These are phyloP conservation scores for Malurus melanocephalus DNA, from an alignment of 2,113 vertebrate genomes.

Conservation along the genomic window DNA sequence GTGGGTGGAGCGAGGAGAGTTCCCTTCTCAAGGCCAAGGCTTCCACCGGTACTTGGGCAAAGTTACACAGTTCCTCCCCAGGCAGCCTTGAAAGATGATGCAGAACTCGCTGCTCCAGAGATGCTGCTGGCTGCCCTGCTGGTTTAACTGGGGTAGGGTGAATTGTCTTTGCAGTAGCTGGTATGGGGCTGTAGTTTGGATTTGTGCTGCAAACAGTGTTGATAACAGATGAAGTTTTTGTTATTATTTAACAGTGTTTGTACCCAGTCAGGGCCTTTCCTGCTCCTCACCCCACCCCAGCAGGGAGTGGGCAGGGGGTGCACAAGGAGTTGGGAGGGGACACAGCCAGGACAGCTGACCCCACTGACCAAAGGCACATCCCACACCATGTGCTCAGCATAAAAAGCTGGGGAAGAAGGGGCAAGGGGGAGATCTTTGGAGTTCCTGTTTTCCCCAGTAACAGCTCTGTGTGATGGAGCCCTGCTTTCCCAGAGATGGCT, in stretches of 20 bases:
- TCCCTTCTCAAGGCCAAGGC: neutral
- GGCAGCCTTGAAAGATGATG: neutral
- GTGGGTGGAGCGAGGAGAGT: conserved; percentile 1
- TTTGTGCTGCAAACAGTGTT: neutral
- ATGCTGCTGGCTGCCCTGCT: neutral
- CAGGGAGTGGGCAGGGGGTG: neutral
- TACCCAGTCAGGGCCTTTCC: neutral
- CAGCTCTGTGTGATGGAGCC: no score
- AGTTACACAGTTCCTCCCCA: neutral
- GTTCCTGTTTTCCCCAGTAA: no score
- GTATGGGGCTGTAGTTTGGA: neutral
- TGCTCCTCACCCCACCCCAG: neutral
- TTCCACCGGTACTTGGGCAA: neutral
- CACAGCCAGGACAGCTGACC: neutral
- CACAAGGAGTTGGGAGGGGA: neutral
- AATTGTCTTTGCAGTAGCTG: neutral
- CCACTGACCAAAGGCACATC: neutral
- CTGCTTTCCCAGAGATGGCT: neutral
- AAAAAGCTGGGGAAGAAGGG: neutral
- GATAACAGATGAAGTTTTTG: neutral
- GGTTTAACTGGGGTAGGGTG: neutral
- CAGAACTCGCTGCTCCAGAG: neutral
- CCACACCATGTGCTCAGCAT: neutral
- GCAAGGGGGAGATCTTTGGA: no score
- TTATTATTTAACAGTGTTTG: neutral